These are phyloP conservation scores for Antigone vipio DNA, from an alignment of 2,113 vertebrate species.

Conservation along the genomic window DNA sequence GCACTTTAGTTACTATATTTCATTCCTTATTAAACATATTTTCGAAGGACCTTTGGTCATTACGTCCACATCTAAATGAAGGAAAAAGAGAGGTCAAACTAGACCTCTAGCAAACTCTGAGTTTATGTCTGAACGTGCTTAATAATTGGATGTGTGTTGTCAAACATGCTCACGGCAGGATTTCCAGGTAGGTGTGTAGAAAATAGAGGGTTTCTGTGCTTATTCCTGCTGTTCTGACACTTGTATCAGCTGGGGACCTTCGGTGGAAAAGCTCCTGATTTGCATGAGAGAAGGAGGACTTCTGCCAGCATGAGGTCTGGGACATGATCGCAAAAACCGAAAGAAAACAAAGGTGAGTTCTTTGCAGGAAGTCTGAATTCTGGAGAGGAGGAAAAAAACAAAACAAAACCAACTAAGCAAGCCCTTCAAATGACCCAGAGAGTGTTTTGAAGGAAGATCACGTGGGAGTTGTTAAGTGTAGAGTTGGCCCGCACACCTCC, in stretches of 20 bases:
- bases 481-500: not conserved
- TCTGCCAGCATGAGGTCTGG: not conserved
- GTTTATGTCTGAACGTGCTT: not conserved
- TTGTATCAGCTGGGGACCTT: not conserved
- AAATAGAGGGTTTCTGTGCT: not conserved
- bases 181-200: not conserved
- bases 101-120: not conserved
- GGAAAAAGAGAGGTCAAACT: not conserved
- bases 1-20: not conserved
- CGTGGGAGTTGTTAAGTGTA: rapidly evolving
- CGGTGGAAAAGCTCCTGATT: not conserved
- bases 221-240: not conserved
- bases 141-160: not conserved
- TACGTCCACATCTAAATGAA: not conserved
- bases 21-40: not conserved
- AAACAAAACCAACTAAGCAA: not conserved
- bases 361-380: not conserved
- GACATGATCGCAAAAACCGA: not conserved
- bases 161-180: not conserved
- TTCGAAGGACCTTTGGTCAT: not conserved
- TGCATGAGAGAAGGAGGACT: not conserved
- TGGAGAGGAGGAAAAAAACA: not conserved
- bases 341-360: not conserved
- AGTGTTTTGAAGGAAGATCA: not conserved
- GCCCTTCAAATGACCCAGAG: not conserved